A percentile compares a stretch with the other conserved stretches of the same genome.
Conservation (phyloP, 2,888 invertebrate species). For the Ditula angustiorana region DNA sequence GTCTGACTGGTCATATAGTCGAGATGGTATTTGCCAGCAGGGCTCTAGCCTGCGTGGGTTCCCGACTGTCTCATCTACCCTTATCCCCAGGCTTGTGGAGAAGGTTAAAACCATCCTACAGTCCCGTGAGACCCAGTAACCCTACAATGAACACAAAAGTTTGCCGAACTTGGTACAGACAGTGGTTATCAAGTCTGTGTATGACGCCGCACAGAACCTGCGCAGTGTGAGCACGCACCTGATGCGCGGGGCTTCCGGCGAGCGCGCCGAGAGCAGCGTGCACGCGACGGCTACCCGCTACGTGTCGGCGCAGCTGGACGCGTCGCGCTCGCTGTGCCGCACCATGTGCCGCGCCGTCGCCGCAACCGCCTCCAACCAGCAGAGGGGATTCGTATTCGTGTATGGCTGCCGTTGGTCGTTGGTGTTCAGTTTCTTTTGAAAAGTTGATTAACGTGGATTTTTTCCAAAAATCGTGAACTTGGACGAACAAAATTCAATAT, state of each 20-base stretch:
- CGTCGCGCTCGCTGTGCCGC: slow-evolving; percentile 91
- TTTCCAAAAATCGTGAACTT: too few relatives aligned
- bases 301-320: slow-evolving; percentile 92
- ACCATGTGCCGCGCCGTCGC: slow-evolving; percentile 89
- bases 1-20: too few relatives aligned
- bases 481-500: too few relatives aligned
- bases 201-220: slow-evolving; percentile 88
- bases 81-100: too few relatives aligned
- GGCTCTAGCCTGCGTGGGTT: too few relatives aligned
- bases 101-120: too few relatives aligned
- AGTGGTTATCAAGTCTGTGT: neutral
- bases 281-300: slow-evolving; percentile 93
- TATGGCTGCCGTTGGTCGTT: slow-evolving; percentile 61
- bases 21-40: too few relatives aligned
- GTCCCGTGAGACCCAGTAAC: too few relatives aligned
- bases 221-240: slow-evolving; percentile 94
- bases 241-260: slow-evolving; percentile 89
- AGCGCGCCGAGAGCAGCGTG: slow-evolving; percentile 87
- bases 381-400: slow-evolving; percentile 93
- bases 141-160: neutral
- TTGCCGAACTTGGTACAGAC: neutral
- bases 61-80: too few relatives aligned
- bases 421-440: neutral
- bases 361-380: slow-evolving; percentile 88
- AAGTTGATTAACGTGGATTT: slow-evolving; percentile 22